Conservation (phyloP, 2,797 vertebrate genomes). For the Syngnathus rostellatus region DNA sequence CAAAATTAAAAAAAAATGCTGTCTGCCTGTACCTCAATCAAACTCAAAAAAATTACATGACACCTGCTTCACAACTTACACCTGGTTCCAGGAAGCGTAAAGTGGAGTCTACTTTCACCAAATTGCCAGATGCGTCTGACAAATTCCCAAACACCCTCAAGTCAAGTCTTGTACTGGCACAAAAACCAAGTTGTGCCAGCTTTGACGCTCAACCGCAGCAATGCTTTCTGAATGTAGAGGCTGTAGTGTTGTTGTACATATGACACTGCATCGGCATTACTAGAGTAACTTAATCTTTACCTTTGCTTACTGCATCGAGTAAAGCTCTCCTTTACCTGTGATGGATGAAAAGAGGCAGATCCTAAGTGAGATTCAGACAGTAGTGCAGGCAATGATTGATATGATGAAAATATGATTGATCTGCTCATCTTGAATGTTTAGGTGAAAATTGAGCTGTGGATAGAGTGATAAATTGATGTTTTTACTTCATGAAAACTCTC, state of each 20-base stretch:
- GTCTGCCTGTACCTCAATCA: too few relatives aligned
- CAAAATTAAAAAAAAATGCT: too few relatives aligned
- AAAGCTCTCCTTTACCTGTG: slow-evolving; percentile 35
- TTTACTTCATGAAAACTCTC: slow-evolving; percentile 36
- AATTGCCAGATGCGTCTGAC: too few relatives aligned
- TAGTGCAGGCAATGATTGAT: slow-evolving; percentile 54
- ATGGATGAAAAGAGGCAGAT: slow-evolving; percentile 56
- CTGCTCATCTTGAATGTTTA: slow-evolving; percentile 45
- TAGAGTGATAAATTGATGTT: slow-evolving; percentile 35
- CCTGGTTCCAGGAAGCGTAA: too few relatives aligned
- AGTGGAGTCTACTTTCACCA: too few relatives aligned
- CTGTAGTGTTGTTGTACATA: neutral
- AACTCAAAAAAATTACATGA: too few relatives aligned
- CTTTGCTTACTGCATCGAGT: slow-evolving; percentile 44
- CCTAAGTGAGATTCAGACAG: slow-evolving; percentile 39
- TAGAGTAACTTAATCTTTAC: slow-evolving; percentile 12
- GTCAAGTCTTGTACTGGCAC: too few relatives aligned
- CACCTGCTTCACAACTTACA: too few relatives aligned
- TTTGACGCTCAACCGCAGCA: too few relatives aligned
- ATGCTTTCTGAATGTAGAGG: too few relatives aligned
- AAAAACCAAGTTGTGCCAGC: too few relatives aligned
- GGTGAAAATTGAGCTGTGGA: slow-evolving; percentile 41
- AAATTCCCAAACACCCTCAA: too few relatives aligned
- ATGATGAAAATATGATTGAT: slow-evolving; percentile 60
- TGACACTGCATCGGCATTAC: neutral